Evolutionary conservation across 2,113 vertebrate species (phyloP).

Genomic region (Macrotis lagotis): DNA sequence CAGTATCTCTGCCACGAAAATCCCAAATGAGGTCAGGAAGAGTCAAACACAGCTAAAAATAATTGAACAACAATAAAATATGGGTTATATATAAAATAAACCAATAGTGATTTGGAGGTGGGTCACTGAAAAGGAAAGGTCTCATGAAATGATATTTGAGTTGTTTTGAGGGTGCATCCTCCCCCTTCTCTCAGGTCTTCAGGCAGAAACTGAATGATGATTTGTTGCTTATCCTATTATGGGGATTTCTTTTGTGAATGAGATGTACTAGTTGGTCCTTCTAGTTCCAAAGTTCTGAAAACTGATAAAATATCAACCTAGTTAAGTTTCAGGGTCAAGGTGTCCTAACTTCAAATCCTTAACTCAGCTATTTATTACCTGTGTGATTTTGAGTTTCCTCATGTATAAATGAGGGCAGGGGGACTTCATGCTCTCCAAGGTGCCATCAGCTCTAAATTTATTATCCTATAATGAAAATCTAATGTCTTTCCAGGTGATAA

Average conservation of each 20-base stretch:
- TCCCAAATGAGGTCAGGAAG: too few relatives aligned
- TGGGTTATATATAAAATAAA: not conserved
- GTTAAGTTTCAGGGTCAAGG: not conserved
- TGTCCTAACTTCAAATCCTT: not conserved
- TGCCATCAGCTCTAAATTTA: not conserved
- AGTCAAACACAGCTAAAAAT: too few relatives aligned
- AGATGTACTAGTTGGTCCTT: not conserved
- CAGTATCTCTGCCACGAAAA: too few relatives aligned
- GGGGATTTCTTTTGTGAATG: not conserved
- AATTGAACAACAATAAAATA: not conserved
- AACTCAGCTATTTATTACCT: not conserved
- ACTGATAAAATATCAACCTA: not conserved
- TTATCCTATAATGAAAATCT: constrained; percentile 45
- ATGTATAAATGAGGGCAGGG: not conserved
- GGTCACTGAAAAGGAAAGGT: not conserved
- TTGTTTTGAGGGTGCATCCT: not conserved
- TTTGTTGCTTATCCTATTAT: not conserved
- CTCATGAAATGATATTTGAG: not conserved
- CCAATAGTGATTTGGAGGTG: not conserved
- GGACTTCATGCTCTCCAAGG: not conserved
- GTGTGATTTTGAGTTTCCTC: not conserved
- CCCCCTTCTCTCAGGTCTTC: not conserved
- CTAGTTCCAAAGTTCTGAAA: not conserved
- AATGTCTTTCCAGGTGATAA: constrained; percentile 36
- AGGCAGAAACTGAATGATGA: not conserved